Evolutionary conservation across 2,797 vertebrate species (phyloP).

Genomic region (Rachycentron canadum): DNA sequence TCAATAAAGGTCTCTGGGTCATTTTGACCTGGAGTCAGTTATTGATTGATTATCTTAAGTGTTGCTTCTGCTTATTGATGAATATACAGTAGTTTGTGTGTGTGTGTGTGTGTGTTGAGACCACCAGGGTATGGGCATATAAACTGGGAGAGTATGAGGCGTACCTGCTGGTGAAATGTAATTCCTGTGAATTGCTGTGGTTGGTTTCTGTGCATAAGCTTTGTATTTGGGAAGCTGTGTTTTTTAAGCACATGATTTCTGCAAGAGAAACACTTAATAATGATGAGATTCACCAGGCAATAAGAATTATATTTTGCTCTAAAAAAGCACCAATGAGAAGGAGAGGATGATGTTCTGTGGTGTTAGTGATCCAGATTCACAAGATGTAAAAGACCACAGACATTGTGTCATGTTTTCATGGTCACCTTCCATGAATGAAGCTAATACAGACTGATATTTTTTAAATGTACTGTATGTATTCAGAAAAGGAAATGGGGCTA

Average conservation of each 20-base stretch:
- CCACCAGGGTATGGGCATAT: constrained; percentile 13
- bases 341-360: neutral
- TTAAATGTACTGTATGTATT: constrained; percentile 1
- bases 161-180: constrained; percentile 1
- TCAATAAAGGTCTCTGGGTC: constrained; percentile 57
- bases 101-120: constrained; percentile 11
- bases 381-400: neutral
- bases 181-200: neutral
- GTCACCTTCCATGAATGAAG: constrained; percentile 11
- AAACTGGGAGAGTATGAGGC: constrained; percentile 30
- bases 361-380: constrained; percentile 1
- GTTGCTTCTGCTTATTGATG: constrained; percentile 60
- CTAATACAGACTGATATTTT: constrained; percentile 1
- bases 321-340: neutral
- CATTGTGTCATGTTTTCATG: neutral
- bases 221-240: constrained; percentile 6
- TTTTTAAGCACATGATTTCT: neutral
- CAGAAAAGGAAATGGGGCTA: constrained; percentile 3
- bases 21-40: constrained; percentile 54
- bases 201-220: neutral
- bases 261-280: constrained; percentile 1
- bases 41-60: constrained; percentile 64
- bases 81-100: neutral
- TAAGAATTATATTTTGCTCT: constrained; percentile 8
- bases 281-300: constrained; percentile 5